Conservation (phyloP, 2,797 vertebrate genomes). For the Eospalax fontanierii region DNA sequence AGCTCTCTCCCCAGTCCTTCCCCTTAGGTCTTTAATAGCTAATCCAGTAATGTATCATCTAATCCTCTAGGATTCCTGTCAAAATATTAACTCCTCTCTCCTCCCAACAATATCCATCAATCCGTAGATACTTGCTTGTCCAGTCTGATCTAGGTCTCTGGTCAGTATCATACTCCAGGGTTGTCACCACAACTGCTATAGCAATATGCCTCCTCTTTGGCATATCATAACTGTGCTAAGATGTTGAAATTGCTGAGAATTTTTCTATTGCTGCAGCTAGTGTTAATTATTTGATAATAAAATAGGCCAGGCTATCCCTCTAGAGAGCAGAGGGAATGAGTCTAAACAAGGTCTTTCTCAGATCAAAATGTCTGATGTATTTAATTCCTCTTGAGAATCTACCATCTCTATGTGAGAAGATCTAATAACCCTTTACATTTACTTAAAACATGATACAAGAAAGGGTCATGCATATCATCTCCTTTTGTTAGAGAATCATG, state of each 20-base stretch:
- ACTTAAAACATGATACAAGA: background rate
- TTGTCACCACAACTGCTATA: background rate
- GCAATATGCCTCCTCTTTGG: background rate
- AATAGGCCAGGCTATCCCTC: background rate
- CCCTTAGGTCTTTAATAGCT: background rate
- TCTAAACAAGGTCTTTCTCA: background rate
- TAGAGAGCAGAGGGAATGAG: background rate
- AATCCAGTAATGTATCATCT: background rate
- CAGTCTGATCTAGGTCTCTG: background rate
- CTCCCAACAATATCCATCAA: background rate
- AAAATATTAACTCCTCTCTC: background rate
- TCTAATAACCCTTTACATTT: background rate
- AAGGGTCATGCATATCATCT: background rate
- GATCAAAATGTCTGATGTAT: background rate
- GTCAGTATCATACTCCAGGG: background rate
- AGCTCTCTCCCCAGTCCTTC: too few species aligned
- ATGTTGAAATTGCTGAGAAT: background rate
- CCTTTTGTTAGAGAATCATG: constrained; percentile 11
- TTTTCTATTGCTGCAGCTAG: background rate
- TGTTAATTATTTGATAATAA: constrained; percentile 54
- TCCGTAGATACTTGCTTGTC: constrained; percentile 14
- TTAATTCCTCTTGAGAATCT: background rate
- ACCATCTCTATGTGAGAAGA: background rate
- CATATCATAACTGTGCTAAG: background rate
- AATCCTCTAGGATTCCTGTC: background rate